Base-by-base conservation (phyloP, 2,113 vertebrate species). In the Alosa alosa region DNA sequence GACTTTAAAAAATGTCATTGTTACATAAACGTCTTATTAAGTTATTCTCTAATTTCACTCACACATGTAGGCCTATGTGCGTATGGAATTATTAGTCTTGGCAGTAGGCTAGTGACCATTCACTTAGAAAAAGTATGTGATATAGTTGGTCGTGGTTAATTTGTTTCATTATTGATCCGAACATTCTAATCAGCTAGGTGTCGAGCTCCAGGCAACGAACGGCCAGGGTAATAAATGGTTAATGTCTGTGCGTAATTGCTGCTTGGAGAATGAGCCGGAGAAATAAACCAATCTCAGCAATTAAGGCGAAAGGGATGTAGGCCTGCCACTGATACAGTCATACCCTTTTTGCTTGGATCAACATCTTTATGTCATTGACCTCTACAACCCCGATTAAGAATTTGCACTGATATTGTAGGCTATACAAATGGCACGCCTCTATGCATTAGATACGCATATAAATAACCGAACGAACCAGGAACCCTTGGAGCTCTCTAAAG, bases 161-260 rank as follows among this genome's bases (percentile, higher is more conserved):
- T 94, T 93, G 89, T 94, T 93, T 91, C 91, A 91, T 93, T 90
- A 94, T 95, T 52, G 94, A 94, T 91, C 90, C 81, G 18, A 47
- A 0, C 25, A 68, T 87, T 91, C 88, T 93, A 94, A 94, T 95
- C 92, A 94, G 90, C 91, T 85, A 89, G 88, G 83, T 90, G 90
- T 88, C 85, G 86, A 22, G 86, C 89, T 87, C 68, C 55, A 87
- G 90, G 87, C 83, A 60, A 78, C 81, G 85, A 87, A 85, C 78
- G 15, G 87, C 82, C n/a, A 84, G 83, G 82, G 17, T 90, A 91
- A 91, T 88, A 91, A 93, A 91, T 88, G 88, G 85, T 94, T 93
- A 89, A 92, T 87, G 90, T 86, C 90, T 84, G 55, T 36, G 84
- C 86, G 83, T 93, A 91, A 93, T 93, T 91, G 89, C 72, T 1